These are phyloP conservation scores for Vulpes ferrilata DNA, from an alignment of 2,113 vertebrate genomes.

Conservation along the genomic window DNA sequence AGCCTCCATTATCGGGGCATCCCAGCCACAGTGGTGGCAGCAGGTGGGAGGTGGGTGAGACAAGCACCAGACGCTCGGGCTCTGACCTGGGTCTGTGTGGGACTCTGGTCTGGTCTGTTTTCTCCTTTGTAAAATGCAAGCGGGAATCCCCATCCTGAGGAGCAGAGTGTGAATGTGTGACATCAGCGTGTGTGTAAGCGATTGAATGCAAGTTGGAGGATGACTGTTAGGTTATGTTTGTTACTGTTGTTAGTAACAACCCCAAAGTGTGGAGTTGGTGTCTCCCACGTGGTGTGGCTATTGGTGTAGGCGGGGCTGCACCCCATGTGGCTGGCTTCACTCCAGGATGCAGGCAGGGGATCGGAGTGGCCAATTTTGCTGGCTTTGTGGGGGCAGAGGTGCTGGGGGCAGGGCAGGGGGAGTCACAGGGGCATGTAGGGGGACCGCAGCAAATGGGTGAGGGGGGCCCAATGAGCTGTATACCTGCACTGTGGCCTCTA, in stretches of 20 bases:
- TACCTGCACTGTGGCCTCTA: too few relatives aligned
- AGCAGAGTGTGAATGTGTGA: too few relatives aligned
- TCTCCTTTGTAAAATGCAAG: background rate
- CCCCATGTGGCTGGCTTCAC: background rate
- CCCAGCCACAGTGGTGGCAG: background rate
- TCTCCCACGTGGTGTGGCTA: background rate
- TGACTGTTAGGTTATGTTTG: too few relatives aligned
- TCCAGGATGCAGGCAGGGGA: background rate
- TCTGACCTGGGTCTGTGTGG: background rate
- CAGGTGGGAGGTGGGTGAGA: rapidly evolving
- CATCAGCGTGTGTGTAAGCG: background rate
- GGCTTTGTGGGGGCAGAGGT: background rate
- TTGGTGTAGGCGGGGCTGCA: too few relatives aligned
- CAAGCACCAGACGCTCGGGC: rapidly evolving
- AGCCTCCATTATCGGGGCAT: too few relatives aligned
- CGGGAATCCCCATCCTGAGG: rapidly evolving
- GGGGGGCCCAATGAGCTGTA: too few relatives aligned
- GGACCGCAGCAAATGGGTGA: rapidly evolving
- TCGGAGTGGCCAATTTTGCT: background rate
- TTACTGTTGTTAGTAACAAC: background rate
- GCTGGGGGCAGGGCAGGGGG: background rate
- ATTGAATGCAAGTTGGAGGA: too few relatives aligned
- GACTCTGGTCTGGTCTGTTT: background rate
- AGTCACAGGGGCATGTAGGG: background rate
- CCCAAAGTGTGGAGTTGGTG: background rate